Evolutionary conservation across 1,140 invertebrate genomes (phyloP), one percentile per base, ranked within the genome.

Genomic region (Pseudomyrmex cubaensis): DNA sequence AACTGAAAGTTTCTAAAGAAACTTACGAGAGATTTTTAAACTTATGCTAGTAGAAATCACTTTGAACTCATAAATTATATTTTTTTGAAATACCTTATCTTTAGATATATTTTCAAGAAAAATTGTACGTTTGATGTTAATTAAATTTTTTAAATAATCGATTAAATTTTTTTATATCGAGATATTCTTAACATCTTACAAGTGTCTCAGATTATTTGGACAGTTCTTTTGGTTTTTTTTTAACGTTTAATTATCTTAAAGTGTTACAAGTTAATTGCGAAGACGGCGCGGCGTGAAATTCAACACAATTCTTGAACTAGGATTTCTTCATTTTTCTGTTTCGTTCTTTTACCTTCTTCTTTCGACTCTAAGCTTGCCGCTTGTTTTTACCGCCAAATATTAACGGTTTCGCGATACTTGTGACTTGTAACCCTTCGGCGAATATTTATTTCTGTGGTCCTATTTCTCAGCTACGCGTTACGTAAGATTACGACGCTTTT

Each of bases 311-410:
- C 17, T 67, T 57, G 50, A 12, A 56, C 35, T 50, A n/a, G 25
- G 13, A 67, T 67, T 10, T 67, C 35, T 78, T 78, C 48, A 69
- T 46, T 25, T 59, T 1, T 54, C 1, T 25, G 52, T 67, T 5
- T 17, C 13, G 46, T 9, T 1, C 13, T 69, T 78, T 78, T 17
- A 22, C 12, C 17, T 50, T 52, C 35, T 78, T n/a, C 25, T 69
- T 67, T n/a, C 9, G 3, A 12, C 44, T 46, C 50, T 66, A 57
- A 57, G 17, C 10, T 48, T 12, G 17, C 9, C 20, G 17, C 48
- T 78, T 69, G 57, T 78, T 69, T 46, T 46, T 35, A 78, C 35
- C n/a, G 52, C 9, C 52, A 59, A 57, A 54, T 69, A 78, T 59
- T 78, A 59, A 77, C 52, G 57, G 15, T 59, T 15, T 20, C 10